Evolutionary conservation across 1,140 invertebrate species (phyloP).

Genomic region (Drosophila littoralis): DNA sequence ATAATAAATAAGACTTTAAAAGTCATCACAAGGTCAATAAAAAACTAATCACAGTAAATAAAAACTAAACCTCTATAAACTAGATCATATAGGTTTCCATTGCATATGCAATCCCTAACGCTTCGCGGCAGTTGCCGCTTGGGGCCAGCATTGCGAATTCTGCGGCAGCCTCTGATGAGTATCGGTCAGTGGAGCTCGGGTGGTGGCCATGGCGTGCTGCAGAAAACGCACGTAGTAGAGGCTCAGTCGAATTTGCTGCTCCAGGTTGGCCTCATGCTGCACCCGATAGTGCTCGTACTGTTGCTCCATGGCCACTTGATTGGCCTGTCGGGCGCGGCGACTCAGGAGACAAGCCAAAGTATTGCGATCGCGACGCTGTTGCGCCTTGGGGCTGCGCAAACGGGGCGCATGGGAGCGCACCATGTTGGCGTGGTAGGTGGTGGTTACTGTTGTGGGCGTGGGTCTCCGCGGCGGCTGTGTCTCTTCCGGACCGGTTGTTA

Average conservation of each 20-base stretch:
- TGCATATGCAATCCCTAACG: neutral
- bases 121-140: constrained; percentile 12
- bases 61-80: neutral
- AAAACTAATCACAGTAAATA: neutral
- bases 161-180: constrained; percentile 11
- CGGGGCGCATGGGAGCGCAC: constrained; percentile 43
- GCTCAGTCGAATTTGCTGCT: constrained; percentile 63
- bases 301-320: constrained; percentile 53
- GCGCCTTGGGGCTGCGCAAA: constrained; percentile 61
- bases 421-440: constrained; percentile 60
- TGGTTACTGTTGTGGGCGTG: constrained; percentile 3
- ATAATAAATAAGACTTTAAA: constrained; percentile 50
- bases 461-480: constrained; percentile 7
- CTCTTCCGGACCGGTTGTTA: neutral
- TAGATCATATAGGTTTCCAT: neutral
- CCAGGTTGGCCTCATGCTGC: constrained; percentile 52
- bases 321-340: constrained; percentile 52
- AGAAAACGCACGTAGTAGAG: constrained; percentile 64
- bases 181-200: constrained; percentile 16
- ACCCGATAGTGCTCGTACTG: constrained; percentile 41
- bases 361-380: constrained; percentile 61
- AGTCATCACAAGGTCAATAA: constrained; percentile 53
- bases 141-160: neutral
- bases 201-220: constrained; percentile 50
- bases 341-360: constrained; percentile 57